Evolutionary conservation across 1,140 invertebrate species (phyloP).

Genomic region (Trichomalopsis sarcophagae): DNA sequence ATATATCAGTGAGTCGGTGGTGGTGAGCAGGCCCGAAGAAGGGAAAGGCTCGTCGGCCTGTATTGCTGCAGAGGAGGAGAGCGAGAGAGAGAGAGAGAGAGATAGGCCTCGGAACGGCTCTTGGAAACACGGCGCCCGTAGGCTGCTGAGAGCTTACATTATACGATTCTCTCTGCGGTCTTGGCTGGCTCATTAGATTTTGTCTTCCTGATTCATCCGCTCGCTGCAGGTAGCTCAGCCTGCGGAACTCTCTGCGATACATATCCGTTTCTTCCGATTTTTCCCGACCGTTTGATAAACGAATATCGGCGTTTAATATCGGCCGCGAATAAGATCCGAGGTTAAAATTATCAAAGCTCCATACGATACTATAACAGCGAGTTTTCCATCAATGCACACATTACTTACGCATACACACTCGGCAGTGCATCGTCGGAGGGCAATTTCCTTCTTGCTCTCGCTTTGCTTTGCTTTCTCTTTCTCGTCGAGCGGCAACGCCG

Average conservation of each 20-base stretch:
- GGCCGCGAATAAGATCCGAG: too few relatives aligned
- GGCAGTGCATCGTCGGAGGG: background rate
- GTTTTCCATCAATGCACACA: background rate
- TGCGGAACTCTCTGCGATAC: too few relatives aligned
- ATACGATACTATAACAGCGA: too few relatives aligned
- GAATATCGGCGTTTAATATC: too few relatives aligned
- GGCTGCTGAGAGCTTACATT: constrained; percentile 7
- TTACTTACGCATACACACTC: background rate
- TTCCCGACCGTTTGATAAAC: too few relatives aligned
- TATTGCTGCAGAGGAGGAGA: constrained; percentile 7
- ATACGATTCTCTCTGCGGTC: background rate
- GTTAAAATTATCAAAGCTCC: too few relatives aligned
- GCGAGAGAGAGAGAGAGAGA: background rate
- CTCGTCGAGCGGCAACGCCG: constrained; percentile 3
- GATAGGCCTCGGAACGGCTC: constrained; percentile 30
- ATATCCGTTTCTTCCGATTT: too few relatives aligned
- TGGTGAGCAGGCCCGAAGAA: constrained; percentile 48
- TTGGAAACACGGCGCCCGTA: constrained; percentile 43
- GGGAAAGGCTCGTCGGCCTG: constrained; percentile 65
- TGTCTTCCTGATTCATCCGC: background rate
- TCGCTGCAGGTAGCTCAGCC: background rate
- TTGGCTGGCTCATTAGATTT: constrained; percentile 4
- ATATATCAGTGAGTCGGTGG: background rate
- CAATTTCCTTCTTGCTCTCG: constrained; percentile 30
- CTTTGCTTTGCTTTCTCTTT: constrained; percentile 37